These are phyloP conservation scores for Sphaerophoria rueppellii DNA, from an alignment of 2,888 invertebrate genomes.

Conservation along the genomic window DNA sequence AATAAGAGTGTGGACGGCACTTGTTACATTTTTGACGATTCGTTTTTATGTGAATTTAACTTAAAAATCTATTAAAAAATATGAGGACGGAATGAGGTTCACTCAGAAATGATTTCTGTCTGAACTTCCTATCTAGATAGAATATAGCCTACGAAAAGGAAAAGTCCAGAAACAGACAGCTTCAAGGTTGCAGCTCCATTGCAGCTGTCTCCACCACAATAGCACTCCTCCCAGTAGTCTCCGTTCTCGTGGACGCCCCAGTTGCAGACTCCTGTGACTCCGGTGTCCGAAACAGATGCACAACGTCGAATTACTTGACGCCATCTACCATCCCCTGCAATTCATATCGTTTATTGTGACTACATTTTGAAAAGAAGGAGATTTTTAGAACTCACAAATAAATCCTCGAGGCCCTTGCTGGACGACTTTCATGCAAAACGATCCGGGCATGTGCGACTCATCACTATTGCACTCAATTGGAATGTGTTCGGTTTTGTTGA, in stretches of 20 bases:
- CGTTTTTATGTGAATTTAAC: conserved; percentile 35
- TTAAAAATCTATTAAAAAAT: conserved; percentile 29
- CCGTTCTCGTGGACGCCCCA: conserved; percentile 98
- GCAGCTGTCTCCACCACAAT: conserved; percentile 95
- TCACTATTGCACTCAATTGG: conserved; percentile 97
- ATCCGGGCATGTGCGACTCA: conserved; percentile 96
- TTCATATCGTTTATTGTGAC: background rate
- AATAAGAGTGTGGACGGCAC: conserved; percentile 41
- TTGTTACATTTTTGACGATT: conserved; percentile 25
- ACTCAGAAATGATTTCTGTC: background rate
- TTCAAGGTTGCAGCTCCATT: conserved; percentile 83
- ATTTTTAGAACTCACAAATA: conserved; percentile 89
- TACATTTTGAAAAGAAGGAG: background rate
- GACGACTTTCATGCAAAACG: conserved; percentile 97
- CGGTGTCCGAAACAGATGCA: conserved; percentile 94
- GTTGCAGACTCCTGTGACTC: conserved; percentile 97
- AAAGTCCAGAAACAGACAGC: conserved; percentile 64
- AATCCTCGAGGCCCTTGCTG: conserved; percentile 97
- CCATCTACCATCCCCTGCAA: conserved; percentile 96
- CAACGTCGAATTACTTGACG: conserved; percentile 94
- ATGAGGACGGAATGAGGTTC: conserved; percentile 53
- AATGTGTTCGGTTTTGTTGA: conserved; percentile 92
- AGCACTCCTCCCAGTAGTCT: conserved; percentile 98
- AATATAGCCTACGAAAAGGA: conserved; percentile 13
- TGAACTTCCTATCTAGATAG: conserved; percentile 28